Evolutionary conservation across 2,888 invertebrate species (phyloP).

Genomic region (Lepas anatifera): DNA sequence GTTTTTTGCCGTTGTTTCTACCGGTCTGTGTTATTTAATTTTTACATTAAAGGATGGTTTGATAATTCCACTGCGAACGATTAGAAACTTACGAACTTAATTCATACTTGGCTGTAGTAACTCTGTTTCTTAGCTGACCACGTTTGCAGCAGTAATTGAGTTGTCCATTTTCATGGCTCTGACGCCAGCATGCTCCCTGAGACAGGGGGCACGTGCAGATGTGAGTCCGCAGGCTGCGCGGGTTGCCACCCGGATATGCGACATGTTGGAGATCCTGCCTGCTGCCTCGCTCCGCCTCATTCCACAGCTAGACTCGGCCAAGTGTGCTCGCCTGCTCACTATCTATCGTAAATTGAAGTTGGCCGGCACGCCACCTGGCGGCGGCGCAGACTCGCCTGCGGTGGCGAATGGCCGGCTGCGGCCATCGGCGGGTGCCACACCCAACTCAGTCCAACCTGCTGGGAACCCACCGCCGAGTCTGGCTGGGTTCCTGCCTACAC

Average conservation of each 20-base stretch:
- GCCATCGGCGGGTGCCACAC: background rate
- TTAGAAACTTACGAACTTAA: too few species aligned
- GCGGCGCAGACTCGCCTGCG: background rate
- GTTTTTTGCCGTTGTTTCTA: too few species aligned
- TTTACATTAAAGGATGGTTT: too few species aligned
- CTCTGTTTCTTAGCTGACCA: too few species aligned
- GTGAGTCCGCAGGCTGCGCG: background rate
- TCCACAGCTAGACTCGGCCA: background rate
- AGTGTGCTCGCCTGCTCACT: background rate
- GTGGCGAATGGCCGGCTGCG: background rate
- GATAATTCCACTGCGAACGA: too few species aligned
- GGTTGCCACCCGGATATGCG: background rate
- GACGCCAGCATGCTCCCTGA: too few species aligned
- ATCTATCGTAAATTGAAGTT: background rate
- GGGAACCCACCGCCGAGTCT: background rate
- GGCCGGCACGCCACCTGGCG: background rate
- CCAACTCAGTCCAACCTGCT: background rate
- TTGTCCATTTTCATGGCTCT: too few species aligned
- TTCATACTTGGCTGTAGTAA: too few species aligned
- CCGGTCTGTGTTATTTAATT: too few species aligned
- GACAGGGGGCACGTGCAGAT: background rate
- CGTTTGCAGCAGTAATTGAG: too few species aligned
- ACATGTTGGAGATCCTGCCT: background rate
- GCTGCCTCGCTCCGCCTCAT: background rate
- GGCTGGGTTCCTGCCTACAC: background rate